phyloP scores from a whole-genome alignment of 2,113 vertebrate genomes.

The Gallinago media region DNA sequence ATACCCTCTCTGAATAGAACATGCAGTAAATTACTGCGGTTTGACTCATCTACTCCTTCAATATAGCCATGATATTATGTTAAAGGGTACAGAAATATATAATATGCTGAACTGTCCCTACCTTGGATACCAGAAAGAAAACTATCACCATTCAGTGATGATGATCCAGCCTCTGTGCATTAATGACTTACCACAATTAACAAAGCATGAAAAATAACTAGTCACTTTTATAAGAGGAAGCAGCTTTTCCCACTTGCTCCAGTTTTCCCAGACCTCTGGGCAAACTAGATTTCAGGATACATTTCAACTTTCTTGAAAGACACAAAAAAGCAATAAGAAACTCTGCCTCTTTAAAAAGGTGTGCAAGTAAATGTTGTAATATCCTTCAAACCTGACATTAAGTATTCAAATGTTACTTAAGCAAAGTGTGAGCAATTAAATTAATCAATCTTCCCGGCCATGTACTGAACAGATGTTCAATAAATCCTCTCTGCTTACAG shows the following conservation, averaged over 20 bases:
- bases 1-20: not conserved
- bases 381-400: constrained; percentile 95
- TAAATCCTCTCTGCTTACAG: constrained; percentile 88
- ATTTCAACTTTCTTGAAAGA: not conserved
- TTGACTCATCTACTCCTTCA: constrained; percentile 56
- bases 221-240: constrained; percentile 70
- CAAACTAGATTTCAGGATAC: constrained; percentile 42
- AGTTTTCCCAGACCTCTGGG: not conserved
- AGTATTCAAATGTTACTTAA: constrained; percentile 95
- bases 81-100: constrained; percentile 72
- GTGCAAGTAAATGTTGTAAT: constrained; percentile 70
- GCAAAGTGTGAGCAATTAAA: constrained; percentile 97
- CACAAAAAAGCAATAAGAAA: not conserved
- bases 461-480: constrained; percentile 95
- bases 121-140: constrained; percentile 61
- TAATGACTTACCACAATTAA: constrained; percentile 55
- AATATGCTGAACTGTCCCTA: constrained; percentile 52
- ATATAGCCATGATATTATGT: constrained; percentile 32
- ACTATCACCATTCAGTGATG: constrained; percentile 45
- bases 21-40: constrained; percentile 43
- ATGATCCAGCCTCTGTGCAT: constrained; percentile 37
- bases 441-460: constrained; percentile 96
- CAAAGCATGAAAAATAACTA: constrained; percentile 68
- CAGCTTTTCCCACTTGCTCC: constrained; percentile 60
- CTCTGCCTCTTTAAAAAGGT: constrained; percentile 69